Evolutionary conservation across 2,888 invertebrate species (phyloP), one percentile per base, ranked within the genome.

Genomic region (Pammene fasciana): DNA sequence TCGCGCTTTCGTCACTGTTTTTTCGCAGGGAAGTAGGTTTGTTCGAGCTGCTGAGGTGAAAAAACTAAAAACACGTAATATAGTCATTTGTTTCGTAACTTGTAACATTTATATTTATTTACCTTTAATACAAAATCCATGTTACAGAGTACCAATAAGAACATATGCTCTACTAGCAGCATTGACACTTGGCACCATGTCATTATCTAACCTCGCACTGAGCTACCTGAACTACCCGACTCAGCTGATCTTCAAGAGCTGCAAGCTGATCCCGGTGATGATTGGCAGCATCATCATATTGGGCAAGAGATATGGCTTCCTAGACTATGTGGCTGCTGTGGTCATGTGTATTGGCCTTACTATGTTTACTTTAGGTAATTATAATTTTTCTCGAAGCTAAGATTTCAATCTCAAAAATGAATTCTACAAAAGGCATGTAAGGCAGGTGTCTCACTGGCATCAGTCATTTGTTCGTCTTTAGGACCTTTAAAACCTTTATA

Each of bases 141-240:
- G 66, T 93, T 94, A 74, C 92, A 97, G 97, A 86, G 97, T 99
- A 74, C 98, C 99, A 6, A 79, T 97, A 76, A 93, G 90, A 78
- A 96, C 95, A 0, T 99, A 99, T 86, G 92, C 95, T 59, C 82
- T 98, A 54, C 88, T 99, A 72, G 98, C 98, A 54, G 93, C 97
- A 0, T 90, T 99, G 59, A 98, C 99, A 0, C 93, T 99, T 14
- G 98, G 97, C 4, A 99, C 99, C 2, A 99, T 99, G 98, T 97
- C 98, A 0, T 94, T 99, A 73, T 99, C 99, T 0, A 99, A 99
- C 87, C 95, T 98, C 5, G 97, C 99, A 0, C 93, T 99, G 11
- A 98, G 97, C 60, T 98, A 98, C 86, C 93, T 99, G 11, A 99
- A 99, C 87, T 99, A 99, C 87, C 99, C 99, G 0, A 99, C 99